Conservation (phyloP, 2,797 vertebrate genomes). For the Eutrigla gurnardus region DNA sequence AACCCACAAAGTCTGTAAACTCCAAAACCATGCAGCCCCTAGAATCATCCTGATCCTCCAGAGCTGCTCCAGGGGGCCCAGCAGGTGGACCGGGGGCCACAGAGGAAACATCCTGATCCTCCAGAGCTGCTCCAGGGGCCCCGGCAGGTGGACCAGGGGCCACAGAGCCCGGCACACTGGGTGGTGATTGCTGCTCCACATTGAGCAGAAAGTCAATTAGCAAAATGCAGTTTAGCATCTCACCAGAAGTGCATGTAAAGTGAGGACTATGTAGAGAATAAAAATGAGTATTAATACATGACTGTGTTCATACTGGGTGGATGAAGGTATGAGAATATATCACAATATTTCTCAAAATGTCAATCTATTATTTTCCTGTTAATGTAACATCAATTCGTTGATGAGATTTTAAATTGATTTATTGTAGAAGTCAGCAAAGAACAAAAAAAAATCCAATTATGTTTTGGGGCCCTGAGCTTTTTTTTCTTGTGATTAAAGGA, state of each 20-base stretch:
- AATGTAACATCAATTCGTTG: neutral
- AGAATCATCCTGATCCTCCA: neutral
- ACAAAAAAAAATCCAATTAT: neutral
- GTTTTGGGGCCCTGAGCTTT: neutral
- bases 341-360: constrained; percentile 8
- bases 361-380: constrained; percentile 16
- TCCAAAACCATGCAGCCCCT: neutral
- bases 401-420: constrained; percentile 26
- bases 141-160: constrained; percentile 9
- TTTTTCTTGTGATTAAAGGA: constrained; percentile 5
- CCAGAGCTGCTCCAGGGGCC: neutral
- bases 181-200: neutral
- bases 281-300: neutral
- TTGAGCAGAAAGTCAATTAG: neutral
- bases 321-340: neutral
- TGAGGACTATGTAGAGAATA: neutral
- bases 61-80: constrained; percentile 5
- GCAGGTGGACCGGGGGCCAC: constrained; percentile 8
- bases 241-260: neutral
- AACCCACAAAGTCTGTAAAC: constrained; percentile 6
- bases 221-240: no score
- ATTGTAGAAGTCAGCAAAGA: constrained; percentile 6
- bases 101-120: neutral
- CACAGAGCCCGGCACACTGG: neutral
- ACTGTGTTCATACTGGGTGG: neutral